A percentile compares a stretch with the other conserved stretches of the same genome.
These are phyloP conservation scores for Drosophila pandora DNA, from an alignment of 1,140 invertebrate genomes.

Conservation along the genomic window DNA sequence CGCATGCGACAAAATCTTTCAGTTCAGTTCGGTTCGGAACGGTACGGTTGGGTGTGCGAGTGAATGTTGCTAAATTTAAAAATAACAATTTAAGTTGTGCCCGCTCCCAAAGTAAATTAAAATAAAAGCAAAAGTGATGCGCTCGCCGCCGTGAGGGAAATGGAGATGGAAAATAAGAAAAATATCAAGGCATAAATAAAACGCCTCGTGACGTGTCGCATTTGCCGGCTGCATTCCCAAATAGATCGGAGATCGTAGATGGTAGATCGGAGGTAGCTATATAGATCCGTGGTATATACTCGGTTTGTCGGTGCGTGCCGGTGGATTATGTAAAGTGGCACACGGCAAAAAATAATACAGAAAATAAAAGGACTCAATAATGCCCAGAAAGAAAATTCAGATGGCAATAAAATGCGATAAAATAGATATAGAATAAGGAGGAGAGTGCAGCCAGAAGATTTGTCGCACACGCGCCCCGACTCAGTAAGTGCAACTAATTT, in stretches of 20 bases:
- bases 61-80: slow-evolving; percentile 78
- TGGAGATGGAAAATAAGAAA: slow-evolving; percentile 50
- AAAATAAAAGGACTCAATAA: neutral
- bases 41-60: slow-evolving; percentile 28
- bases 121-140: slow-evolving; percentile 48
- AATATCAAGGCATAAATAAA: slow-evolving; percentile 77
- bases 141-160: slow-evolving; percentile 30
- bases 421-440: slow-evolving; percentile 4
- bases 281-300: slow-evolving; percentile 21
- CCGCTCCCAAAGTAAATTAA: slow-evolving; percentile 42
- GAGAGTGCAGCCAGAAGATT: slow-evolving; percentile 21
- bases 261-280: slow-evolving; percentile 28
- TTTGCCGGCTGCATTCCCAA: slow-evolving; percentile 52
- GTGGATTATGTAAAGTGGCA: slow-evolving; percentile 78
- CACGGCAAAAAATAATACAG: slow-evolving; percentile 30
- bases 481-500: slow-evolving; percentile 74
- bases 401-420: neutral
- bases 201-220: slow-evolving; percentile 52
- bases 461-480: slow-evolving; percentile 44
- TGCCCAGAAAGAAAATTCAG: neutral
- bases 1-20: slow-evolving; percentile 59
- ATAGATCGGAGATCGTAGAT: slow-evolving; percentile 29
- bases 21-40: neutral
- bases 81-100: slow-evolving; percentile 64
- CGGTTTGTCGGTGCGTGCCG: slow-evolving; percentile 51